phyloP scores from a whole-genome alignment of 2,888 invertebrate species.

The Orthosia gothica region DNA sequence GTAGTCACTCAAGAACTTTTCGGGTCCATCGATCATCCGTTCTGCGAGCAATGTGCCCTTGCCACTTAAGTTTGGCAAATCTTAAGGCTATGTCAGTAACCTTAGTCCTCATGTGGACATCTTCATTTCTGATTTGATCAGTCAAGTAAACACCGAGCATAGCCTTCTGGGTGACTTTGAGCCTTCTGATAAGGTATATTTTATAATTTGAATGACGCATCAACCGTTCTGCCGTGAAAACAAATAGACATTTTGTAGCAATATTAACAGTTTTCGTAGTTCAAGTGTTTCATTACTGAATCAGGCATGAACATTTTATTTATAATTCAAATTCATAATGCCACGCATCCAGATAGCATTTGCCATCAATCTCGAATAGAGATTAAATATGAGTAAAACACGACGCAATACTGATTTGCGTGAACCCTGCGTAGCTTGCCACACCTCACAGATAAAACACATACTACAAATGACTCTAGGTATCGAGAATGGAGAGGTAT shows the following conservation, averaged over 20 bases:
- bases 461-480: constrained; percentile 78
- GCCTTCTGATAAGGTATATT: no score
- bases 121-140: no score
- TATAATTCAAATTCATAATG: background rate
- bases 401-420: constrained; percentile 18
- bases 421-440: constrained; percentile 63
- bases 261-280: background rate
- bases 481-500: constrained; percentile 76
- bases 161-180: no score
- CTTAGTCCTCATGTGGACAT: no score
- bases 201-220: background rate
- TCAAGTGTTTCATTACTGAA: background rate
- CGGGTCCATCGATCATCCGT: no score
- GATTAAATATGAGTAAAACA: constrained; percentile 1
- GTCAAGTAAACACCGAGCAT: no score
- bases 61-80: no score
- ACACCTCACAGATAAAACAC: constrained; percentile 76
- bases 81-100: no score
- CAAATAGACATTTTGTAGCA: background rate
- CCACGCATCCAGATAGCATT: no score
- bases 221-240: background rate
- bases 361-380: background rate
- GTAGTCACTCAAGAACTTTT: no score
- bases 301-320: no score
- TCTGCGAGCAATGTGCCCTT: no score